Evolutionary conservation across 2,113 vertebrate species (phyloP).

Genomic region (Leucopsar rothschildi): DNA sequence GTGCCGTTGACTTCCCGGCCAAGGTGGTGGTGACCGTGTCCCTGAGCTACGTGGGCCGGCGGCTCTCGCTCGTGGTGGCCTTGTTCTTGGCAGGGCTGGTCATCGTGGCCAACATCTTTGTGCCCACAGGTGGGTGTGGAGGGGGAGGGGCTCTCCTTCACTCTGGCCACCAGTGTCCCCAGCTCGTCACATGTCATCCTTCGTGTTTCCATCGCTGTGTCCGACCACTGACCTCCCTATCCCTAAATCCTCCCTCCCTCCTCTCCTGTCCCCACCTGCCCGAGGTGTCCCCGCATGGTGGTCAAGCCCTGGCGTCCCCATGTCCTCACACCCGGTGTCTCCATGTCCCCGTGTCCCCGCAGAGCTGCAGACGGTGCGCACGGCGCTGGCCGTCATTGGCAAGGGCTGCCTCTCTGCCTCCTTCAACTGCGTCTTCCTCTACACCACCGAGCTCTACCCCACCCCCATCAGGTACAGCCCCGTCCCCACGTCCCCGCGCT

Average conservation of each 20-base stretch:
- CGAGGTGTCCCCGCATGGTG: fast-evolving
- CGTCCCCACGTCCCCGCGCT: fast-evolving
- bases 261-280: too few relatives aligned
- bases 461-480: constrained; percentile 66
- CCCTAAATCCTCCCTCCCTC: too few relatives aligned
- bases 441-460: constrained; percentile 71
- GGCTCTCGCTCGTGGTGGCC: constrained; percentile 73
- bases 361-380: constrained; percentile 78
- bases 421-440: constrained; percentile 84
- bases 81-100: constrained; percentile 70
- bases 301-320: neutral
- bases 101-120: constrained; percentile 79
- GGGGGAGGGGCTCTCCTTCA: neutral
- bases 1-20: constrained; percentile 85
- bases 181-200: fast-evolving
- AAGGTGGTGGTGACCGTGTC: constrained; percentile 78
- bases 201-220: fast-evolving
- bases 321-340: too few relatives aligned
- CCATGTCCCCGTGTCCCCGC: neutral
- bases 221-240: neutral
- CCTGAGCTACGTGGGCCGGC: constrained; percentile 81
- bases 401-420: constrained; percentile 87
- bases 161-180: neutral
- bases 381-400: constrained; percentile 82
- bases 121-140: constrained; percentile 77